Percentiles rank a stretch among this genome's conserved stretches.
phyloP scores from a whole-genome alignment of 2,888 invertebrate genomes.

The Scaptodrosophila latifasciaeformis region DNA sequence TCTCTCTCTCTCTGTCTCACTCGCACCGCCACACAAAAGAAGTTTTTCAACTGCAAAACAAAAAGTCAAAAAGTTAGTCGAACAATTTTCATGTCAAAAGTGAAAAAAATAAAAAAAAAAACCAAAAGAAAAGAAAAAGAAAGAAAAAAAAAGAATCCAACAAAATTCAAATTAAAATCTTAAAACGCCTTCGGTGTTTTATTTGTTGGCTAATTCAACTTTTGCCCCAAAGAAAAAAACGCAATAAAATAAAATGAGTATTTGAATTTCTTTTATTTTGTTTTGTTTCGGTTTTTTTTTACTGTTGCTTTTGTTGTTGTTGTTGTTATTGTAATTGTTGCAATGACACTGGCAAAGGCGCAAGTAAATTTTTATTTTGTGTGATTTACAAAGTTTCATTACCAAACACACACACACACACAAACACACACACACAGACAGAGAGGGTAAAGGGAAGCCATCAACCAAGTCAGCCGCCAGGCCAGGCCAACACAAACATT shows the following conservation, averaged over 20 bases:
- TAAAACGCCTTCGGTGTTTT: no score
- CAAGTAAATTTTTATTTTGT: conserved; percentile 3
- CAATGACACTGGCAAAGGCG: conserved; percentile 34
- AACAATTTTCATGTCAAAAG: no score
- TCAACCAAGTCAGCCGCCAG: conserved; percentile 11
- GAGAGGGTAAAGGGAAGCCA: neutral
- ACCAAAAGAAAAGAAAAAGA: neutral
- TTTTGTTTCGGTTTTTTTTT: no score
- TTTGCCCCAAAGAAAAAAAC: no score
- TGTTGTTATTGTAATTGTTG: conserved; percentile 11
- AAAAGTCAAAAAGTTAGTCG: no score
- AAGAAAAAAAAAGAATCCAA: neutral
- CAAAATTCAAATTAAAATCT: neutral
- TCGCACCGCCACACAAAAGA: no score
- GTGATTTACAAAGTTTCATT: conserved; percentile 26
- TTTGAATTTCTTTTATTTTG: no score
- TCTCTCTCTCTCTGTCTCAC: no score
- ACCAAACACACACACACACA: conserved; percentile 11
- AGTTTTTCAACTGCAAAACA: no score
- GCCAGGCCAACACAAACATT: conserved; percentile 21
- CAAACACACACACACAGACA: conserved; percentile 4
- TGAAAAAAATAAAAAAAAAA: neutral
- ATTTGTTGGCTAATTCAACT: no score
- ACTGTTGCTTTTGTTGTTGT: no score
- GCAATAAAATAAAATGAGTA: conserved; percentile 23